These are phyloP conservation scores for Gobiocypris rarus DNA, from an alignment of 2,113 vertebrate genomes.

Conservation along the genomic window DNA sequence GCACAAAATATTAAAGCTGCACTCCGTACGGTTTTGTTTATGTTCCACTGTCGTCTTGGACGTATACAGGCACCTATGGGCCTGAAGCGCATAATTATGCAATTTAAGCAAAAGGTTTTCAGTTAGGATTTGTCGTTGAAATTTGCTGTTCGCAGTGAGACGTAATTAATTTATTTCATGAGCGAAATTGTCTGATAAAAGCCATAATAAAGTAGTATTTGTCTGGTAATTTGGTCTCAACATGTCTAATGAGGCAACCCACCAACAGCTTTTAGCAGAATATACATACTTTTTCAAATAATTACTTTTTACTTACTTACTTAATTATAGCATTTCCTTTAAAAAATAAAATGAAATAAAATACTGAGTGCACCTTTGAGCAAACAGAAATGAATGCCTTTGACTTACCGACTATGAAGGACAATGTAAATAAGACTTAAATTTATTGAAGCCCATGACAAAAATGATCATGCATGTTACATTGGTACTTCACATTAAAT, in stretches of 20 bases:
- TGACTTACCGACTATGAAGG: conserved; percentile 31
- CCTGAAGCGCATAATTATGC: neutral
- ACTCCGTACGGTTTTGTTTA: conserved; percentile 3
- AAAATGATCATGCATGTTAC: conserved; percentile 77
- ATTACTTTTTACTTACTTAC: neutral
- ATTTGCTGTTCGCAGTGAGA: neutral
- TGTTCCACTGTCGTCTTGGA: neutral
- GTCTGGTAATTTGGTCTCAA: no score
- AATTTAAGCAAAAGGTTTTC: neutral
- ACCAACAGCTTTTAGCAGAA: neutral
- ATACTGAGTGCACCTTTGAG: conserved; percentile 11
- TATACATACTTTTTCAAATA: neutral
- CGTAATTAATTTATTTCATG: neutral
- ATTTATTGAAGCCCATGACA: conserved; percentile 72
- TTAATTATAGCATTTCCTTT: neutral
- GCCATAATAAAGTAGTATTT: neutral
- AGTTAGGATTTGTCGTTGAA: neutral
- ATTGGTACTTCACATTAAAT: conserved; percentile 58
- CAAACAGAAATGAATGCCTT: conserved; percentile 30
- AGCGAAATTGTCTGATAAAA: neutral
- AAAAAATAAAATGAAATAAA: neutral
- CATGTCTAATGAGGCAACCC: neutral
- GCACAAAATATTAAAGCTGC: neutral
- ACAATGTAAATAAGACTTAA: conserved; percentile 47
- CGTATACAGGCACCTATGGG: neutral